Conservation (phyloP, 2,888 invertebrate genomes). For the Megastigmus dorsalis region DNA sequence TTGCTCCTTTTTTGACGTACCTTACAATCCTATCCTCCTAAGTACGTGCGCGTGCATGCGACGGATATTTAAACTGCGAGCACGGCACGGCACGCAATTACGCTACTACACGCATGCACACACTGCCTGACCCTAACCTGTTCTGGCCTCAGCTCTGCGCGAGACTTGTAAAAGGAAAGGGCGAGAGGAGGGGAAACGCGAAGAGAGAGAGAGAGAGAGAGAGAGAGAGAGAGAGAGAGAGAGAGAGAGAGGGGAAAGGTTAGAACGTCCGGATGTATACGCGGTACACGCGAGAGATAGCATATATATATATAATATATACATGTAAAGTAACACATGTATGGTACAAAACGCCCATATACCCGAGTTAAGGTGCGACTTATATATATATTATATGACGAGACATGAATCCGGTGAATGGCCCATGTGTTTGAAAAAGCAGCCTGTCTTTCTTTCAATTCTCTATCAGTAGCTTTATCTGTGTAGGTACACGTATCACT, state of each 20-base stretch:
- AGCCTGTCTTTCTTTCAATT: not conserved
- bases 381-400: not conserved
- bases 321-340: not conserved
- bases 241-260: slow-evolving; percentile 29
- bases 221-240: not conserved
- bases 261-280: slow-evolving; percentile 15
- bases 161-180: not conserved
- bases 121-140: slow-evolving; percentile 42
- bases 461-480: slow-evolving; percentile 3
- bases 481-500: not conserved
- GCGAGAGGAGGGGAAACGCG: not conserved
- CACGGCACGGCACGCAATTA: not conserved
- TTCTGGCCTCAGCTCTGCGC: not conserved
- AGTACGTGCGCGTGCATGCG: slow-evolving; percentile 9
- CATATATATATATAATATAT: not conserved
- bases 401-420: too few species aligned
- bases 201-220: slow-evolving; percentile 22
- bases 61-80: slow-evolving; percentile 7
- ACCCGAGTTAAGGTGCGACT: not conserved
- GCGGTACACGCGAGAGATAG: too few species aligned
- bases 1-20: too few species aligned
- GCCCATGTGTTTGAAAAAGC: not conserved
- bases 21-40: too few species aligned
- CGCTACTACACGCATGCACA: slow-evolving; percentile 4
- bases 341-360: slow-evolving; percentile 29